Evolutionary conservation across 2,888 invertebrate species (phyloP), one percentile per base, ranked within the genome.

Genomic region (Sinelater perroti): DNA sequence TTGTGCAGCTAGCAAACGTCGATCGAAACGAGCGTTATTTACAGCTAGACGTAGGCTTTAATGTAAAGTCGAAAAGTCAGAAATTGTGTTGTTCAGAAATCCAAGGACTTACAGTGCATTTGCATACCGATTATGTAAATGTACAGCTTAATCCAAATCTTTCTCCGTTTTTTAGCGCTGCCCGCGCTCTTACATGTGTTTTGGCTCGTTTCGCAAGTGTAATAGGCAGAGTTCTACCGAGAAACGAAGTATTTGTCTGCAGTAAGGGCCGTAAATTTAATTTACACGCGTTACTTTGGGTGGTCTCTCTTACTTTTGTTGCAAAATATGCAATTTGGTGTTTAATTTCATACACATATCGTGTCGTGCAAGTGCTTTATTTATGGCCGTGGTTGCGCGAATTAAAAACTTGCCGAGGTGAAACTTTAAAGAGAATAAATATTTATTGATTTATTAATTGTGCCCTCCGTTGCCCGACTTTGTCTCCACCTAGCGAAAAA

Each of bases 311-410:
- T 47, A 53, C 40, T 53, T 58, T 54, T 44, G 47, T 54, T 54
- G 51, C 53, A 54, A 58, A 58, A 58, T 54, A 28, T 52, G 53
- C 58, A 58, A 52, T 58, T 58, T 54, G 53, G 58, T 58, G 42
- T 58, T 53, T 53, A 58, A 58, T 58, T 58, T 58, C 58, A 58
- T 58, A 49, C 54, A 35, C 42, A 53, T 52, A 58, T 35, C 40
- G 30, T 58, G 47, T 53, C 53, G 26, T 36, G 53, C 36, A 49
- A 49, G 49, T 49, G 36, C 38, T 51, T 53, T 58, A 54, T 58
- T 58, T 58, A 58, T 56, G 28, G 16, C 51, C 16, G 18, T 30
- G 10, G 44, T 13, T 44, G 18, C 36, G 11, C 18, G 36, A 14
- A 36, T 49, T 49, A 49, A 46, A 49, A 49, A 49, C 47, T 49